Conservation (phyloP, 2,113 vertebrate genomes). For the Ctenodactylus gundi region DNA sequence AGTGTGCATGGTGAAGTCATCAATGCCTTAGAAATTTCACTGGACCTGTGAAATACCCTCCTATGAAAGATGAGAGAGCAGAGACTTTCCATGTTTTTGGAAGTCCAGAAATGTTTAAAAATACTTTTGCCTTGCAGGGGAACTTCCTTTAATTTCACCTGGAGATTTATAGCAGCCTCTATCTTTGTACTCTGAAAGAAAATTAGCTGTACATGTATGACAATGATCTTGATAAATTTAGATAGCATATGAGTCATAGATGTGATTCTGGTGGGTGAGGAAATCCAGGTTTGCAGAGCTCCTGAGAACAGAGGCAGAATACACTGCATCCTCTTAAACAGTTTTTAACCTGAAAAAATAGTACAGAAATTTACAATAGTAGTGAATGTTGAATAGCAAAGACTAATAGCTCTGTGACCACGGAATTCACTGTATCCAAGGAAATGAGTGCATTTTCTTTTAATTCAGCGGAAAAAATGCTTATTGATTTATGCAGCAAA, state of each 20-base stretch:
- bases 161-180: not conserved
- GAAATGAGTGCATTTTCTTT: not conserved
- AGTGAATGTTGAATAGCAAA: not conserved
- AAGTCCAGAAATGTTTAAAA: not conserved
- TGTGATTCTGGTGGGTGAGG: not conserved
- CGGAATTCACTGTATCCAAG: not conserved
- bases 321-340: not conserved
- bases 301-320: not conserved
- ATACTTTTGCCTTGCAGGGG: not conserved
- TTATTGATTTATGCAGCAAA: not conserved
- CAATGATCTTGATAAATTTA: slow-evolving; percentile 13
- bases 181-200: not conserved
- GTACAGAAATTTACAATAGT: not conserved
- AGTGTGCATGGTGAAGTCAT: not conserved
- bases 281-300: not conserved
- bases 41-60: not conserved
- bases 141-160: slow-evolving; percentile 4
- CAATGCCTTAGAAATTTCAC: not conserved
- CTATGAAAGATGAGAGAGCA: not conserved
- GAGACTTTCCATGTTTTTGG: not conserved
- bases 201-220: not conserved
- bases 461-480: not conserved
- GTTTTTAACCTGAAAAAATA: not conserved
- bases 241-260: slow-evolving; percentile 26
- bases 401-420: not conserved